Conservation (phyloP, 1,140 invertebrate species). For the Aphaenogaster floridana region DNA sequence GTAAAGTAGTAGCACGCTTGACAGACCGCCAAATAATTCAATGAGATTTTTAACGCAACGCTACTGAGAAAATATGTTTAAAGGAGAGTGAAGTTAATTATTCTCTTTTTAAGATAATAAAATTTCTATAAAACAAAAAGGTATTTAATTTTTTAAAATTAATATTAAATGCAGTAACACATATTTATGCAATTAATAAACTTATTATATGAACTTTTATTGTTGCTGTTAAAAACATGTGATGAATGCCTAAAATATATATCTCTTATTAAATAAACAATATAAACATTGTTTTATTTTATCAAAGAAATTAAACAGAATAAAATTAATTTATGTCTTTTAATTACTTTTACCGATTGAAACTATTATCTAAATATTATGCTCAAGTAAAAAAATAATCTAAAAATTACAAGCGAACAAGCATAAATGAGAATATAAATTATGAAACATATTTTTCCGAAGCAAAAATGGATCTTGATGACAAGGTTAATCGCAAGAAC, state of each 20-base stretch:
- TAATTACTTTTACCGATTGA: conserved; percentile 6
- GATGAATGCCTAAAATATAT: not conserved
- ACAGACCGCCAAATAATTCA: conserved; percentile 21
- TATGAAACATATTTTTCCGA: not conserved
- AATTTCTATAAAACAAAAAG: not conserved
- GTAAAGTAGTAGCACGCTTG: conserved; percentile 29
- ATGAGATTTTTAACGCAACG: conserved; percentile 18
- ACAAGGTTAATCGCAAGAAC: conserved; percentile 22
- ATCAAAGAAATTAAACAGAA: not conserved
- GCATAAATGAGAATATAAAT: not conserved
- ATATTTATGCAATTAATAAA: not conserved
- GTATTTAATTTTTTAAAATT: not conserved
- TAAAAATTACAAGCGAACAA: not conserved
- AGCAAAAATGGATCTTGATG: not conserved
- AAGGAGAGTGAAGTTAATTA: conserved; percentile 5
- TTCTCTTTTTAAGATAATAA: not conserved
- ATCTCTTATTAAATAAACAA: not conserved
- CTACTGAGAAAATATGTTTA: not conserved
- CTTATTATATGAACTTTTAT: not conserved
- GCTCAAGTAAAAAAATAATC: not conserved
- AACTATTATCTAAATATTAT: not conserved
- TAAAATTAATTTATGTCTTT: not conserved
- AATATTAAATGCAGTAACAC: not conserved
- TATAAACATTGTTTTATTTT: not conserved
- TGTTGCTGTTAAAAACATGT: not conserved